Conservation (phyloP, 2,113 vertebrate species). For the Sorex fumeus region DNA sequence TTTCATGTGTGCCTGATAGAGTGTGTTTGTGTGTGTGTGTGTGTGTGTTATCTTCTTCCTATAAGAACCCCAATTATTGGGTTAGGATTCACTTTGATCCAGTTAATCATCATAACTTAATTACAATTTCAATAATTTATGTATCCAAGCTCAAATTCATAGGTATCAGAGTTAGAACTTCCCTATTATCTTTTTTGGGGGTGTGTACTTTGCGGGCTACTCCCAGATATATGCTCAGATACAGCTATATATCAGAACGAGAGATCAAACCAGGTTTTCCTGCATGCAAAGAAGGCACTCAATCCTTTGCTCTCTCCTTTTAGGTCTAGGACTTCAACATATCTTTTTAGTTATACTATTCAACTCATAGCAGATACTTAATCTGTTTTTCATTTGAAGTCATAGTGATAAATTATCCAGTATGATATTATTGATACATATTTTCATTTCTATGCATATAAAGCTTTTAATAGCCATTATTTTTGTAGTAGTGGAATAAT, state of each 20-base stretch:
- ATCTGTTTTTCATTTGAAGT: slow-evolving; percentile 14
- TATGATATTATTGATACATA: background rate
- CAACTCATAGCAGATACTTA: background rate
- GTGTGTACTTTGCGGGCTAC: too few relatives aligned
- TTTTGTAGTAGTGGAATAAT: background rate
- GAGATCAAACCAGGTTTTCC: background rate
- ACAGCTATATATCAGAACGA: too few relatives aligned
- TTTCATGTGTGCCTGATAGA: background rate
- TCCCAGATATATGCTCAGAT: too few relatives aligned
- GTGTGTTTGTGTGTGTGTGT: background rate
- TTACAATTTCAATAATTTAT: background rate
- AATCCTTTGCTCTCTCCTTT: too few relatives aligned
- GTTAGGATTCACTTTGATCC: background rate
- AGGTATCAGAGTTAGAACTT: background rate
- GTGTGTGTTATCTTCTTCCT: background rate
- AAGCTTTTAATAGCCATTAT: slow-evolving; percentile 9
- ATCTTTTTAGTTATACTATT: background rate
- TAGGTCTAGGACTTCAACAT: background rate
- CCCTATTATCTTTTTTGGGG: too few relatives aligned
- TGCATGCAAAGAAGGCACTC: too few relatives aligned
- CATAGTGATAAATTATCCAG: slow-evolving; percentile 18
- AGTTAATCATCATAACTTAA: background rate
- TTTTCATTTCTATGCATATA: slow-evolving; percentile 27
- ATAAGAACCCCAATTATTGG: background rate
- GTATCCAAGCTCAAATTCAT: background rate